These are phyloP conservation scores for Lasioglossum oenotherae DNA, from an alignment of 2,888 invertebrate genomes.

Conservation along the genomic window DNA sequence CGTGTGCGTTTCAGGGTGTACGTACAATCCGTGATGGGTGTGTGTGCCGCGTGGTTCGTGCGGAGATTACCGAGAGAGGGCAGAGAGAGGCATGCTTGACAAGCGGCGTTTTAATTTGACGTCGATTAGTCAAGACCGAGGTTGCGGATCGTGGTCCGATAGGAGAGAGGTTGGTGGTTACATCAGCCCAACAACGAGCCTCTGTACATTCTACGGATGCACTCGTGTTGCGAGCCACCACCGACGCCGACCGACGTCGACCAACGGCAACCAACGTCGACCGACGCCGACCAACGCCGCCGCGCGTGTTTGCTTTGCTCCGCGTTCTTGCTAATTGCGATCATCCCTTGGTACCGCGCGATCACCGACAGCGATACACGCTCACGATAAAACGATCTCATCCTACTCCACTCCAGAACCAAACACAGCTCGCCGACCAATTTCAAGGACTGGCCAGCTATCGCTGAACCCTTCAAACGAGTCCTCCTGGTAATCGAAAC, in stretches of 20 bases:
- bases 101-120: conserved; percentile 66
- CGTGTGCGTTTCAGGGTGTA: neutral
- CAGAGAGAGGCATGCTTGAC: conserved; percentile 47
- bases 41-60: neutral
- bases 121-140: conserved; percentile 51
- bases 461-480: neutral
- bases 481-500: neutral
- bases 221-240: conserved; percentile 44
- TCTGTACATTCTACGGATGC: conserved; percentile 31
- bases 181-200: conserved; percentile 26
- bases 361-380: neutral
- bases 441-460: neutral
- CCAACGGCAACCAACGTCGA: neutral
- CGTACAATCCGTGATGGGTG: neutral
- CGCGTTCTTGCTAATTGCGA: conserved; percentile 52
- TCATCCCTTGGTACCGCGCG: conserved; percentile 15
- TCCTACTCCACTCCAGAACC: neutral
- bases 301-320: conserved; percentile 63
- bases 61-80: conserved; percentile 37
- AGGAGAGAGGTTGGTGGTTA: conserved; percentile 21
- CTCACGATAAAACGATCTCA: neutral
- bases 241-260: neutral
- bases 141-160: conserved; percentile 27
- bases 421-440: neutral
- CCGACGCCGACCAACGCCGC: neutral